Evolutionary conservation across 2,797 vertebrate genomes (phyloP), one percentile per base, ranked within the genome.

Genomic region (Gallinago nigripennis): DNA sequence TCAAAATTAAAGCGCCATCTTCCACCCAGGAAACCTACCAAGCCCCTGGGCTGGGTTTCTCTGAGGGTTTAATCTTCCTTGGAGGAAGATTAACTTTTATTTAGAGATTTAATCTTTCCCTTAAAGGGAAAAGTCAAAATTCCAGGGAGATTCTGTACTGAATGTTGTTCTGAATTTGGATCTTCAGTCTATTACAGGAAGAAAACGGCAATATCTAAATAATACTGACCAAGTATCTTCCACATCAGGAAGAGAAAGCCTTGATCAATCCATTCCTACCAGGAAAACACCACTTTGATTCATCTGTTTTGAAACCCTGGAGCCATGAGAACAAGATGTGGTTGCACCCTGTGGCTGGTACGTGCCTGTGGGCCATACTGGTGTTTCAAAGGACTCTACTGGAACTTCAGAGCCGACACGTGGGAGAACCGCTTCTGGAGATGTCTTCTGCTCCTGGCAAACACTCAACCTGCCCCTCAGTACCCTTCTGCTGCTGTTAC

Each of bases 321-420:
- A 83, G 72, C 54, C 53, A 13, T 7, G 28, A 58, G 51, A 43
- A 45, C 1, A 5, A 79, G 63, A 30, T 56, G 73, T 39, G 57
- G 12, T 50, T 28, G 8, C 1, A 10, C 51, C 70, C 19, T 1
- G 1, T 16, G 54, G 85, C 61, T 57, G 61, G 41, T 18, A 23
- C 6, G 0, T 12, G 48, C 68, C 79, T 8, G 5, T 20, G 70
- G 54, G 56, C 63, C 30, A 12, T 18, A 11, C 15, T 7, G 33
- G 31, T 6, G 21, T 12, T 48, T 71, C 65, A 39, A 41, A 61
- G 50, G 35, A 33, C 43, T 71, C 8, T 2, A 1, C 11, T 6
- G 31, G n/a, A 79, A 61, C 19, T 41, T 35, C 58, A 33, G n/a
- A 61, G 72, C 35, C 0, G 3, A 12, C 16, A 17, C 1, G 0